Evolutionary conservation across 2,888 invertebrate genomes (phyloP), one percentile per base, ranked within the genome.

Genomic region (Linnaemya vulpina): DNA sequence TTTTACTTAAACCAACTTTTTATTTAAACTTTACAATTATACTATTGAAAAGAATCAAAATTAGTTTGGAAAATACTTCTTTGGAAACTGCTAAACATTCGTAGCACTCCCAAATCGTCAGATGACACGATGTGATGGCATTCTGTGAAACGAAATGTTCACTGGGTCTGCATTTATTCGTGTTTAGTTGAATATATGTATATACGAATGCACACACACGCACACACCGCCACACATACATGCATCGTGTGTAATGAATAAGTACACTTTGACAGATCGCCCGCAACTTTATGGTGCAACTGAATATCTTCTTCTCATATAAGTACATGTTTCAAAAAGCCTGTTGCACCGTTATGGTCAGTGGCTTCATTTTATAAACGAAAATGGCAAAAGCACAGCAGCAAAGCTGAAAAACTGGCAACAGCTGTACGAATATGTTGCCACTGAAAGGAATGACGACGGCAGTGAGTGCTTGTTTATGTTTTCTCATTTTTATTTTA

Each of bases 331-430:
- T 77, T 77, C 49, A 58, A 77, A 76, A 76, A 82, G 71, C 76
- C 75, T 83, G 83, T 77, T 80, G 80, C 86, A 83, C 77, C 74
- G 83, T 86, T 86, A 81, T 86, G 86, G 83, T 83, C 83, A 86
- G 74, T 83, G 83, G 86, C 83, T 86, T 74, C 83, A 83, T 83
- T 83, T 83, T 79, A 67, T 58, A 82, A 78, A 81, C 78, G 63
- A 74, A 82, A 85, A 81, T 75, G 78, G 81, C 60, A 80, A 71
- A 75, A 79, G 35, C 73, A 60, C 46, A 35, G 38, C 73, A 65
- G 55, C 58, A 74, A 38, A 51, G 22, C 17, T 62, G 11, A 40
- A 40, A 75, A 38, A 58, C 51, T 51, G 43, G 38, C 85, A 85
- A 79, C 85, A 82, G 85, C 81, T 85, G 84, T 68, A 65, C 58